Evolutionary conservation across 92 coral and sea anemone species (phyloP).

Genomic region (Hydrozoanthus gracilis): DNA sequence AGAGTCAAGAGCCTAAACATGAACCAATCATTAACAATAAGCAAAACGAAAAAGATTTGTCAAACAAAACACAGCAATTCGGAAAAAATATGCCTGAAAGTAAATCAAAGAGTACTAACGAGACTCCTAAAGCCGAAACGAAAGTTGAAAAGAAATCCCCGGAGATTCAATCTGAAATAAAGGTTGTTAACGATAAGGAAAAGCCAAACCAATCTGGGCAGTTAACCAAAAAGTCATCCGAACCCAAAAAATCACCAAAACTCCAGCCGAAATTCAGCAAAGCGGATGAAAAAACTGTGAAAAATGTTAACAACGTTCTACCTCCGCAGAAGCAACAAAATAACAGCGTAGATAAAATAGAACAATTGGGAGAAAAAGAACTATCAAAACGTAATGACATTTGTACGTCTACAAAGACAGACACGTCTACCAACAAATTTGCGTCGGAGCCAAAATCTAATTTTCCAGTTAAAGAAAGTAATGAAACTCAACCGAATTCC

Average conservation of each 20-base stretch:
- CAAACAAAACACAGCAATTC: neutral
- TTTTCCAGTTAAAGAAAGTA: neutral
- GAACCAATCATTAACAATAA: constrained; percentile 9
- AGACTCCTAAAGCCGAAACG: neutral
- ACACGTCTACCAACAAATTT: neutral
- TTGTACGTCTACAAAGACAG: neutral
- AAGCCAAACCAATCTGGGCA: constrained; percentile 14
- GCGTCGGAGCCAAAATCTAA: neutral
- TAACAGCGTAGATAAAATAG: neutral
- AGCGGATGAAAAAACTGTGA: constrained; percentile 9
- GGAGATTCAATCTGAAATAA: neutral
- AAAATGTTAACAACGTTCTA: constrained; percentile 23
- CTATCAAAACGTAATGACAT: neutral
- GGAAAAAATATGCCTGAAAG: neutral
- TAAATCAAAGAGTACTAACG: neutral
- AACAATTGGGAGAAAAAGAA: neutral
- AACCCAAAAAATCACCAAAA: constrained; percentile 21
- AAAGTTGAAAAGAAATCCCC: neutral
- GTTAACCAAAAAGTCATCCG: constrained; percentile 2
- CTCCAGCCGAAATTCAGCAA: constrained; percentile 16
- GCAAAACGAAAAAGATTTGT: neutral
- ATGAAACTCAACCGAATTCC: neutral
- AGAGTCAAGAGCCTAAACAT: neutral
- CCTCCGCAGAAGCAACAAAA: constrained; percentile 38
- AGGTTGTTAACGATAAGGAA: neutral